Conservation (phyloP, 2,113 vertebrate genomes). For the human (Homo sapiens) region GRCh38 chr15:47686001-47686500, state of each 20-base stretch:
- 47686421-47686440: neutral
- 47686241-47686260: neutral
- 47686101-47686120: neutral
- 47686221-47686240: constrained; percentile 38
- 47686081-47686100: neutral
- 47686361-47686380: neutral
- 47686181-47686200: neutral
- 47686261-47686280: constrained; percentile 36
- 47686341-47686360: neutral
- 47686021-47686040: neutral
- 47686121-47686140: neutral
- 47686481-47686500: neutral
- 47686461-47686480: neutral
- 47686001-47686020: neutral
- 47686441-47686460: neutral
- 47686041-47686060: neutral
- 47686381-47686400: neutral
- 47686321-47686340: constrained; percentile 4
- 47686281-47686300: neutral
- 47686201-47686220: constrained; percentile 28
- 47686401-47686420: neutral
- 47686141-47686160: neutral
- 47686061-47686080: neutral
- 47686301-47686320: constrained; percentile 16
- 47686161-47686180: neutral